Evolutionary conservation across 2,113 vertebrate genomes (phyloP).

Genomic region (Leptosomus discolor): DNA sequence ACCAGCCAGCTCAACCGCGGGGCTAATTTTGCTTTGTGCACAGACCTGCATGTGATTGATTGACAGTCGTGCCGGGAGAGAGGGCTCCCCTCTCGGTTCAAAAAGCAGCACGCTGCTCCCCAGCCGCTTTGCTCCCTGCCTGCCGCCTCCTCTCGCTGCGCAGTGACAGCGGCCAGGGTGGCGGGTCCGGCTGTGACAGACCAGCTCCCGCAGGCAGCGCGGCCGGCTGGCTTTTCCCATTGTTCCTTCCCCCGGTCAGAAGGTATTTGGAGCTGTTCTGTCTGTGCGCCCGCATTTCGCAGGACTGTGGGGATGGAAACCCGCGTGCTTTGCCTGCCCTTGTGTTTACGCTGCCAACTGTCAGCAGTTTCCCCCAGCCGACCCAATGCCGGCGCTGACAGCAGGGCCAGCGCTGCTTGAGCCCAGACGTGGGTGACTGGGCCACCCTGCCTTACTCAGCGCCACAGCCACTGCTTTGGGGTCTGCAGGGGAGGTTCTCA

Average conservation of each 20-base stretch:
- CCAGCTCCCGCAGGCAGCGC: neutral
- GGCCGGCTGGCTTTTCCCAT: neutral
- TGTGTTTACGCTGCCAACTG: neutral
- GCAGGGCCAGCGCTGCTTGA: neutral
- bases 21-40: neutral
- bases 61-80: neutral
- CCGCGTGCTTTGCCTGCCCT: neutral
- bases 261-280: neutral
- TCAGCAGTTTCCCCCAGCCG: neutral
- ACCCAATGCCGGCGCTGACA: rapidly evolving
- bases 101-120: neutral
- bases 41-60: rapidly evolving
- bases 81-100: neutral
- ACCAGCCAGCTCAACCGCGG: neutral
- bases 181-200: neutral
- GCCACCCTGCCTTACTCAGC: neutral
- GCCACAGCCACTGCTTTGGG: rapidly evolving
- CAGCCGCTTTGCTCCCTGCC: neutral
- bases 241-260: neutral
- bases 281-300: neutral
- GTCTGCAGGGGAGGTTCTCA: neutral
- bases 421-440: rapidly evolving
- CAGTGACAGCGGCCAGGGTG: rapidly evolving
- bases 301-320: neutral
- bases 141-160: rapidly evolving